Evolutionary conservation across 2,888 invertebrate species (phyloP).

Genomic region (Sinhomidia bicolor): DNA sequence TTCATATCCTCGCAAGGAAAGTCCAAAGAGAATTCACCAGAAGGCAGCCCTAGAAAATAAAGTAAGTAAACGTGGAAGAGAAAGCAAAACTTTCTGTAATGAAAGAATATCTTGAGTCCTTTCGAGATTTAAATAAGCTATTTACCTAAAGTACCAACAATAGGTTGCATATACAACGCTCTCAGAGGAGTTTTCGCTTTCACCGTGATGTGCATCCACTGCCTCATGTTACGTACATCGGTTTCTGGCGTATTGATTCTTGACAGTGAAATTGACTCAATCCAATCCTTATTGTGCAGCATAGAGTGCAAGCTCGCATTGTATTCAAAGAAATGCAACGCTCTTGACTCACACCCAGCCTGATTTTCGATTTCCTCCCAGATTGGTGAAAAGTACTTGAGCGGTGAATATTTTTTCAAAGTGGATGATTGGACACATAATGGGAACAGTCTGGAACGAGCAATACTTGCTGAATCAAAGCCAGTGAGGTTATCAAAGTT

Average conservation of each 20-base stretch:
- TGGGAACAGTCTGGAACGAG: slow-evolving; percentile 1
- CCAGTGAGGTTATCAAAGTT: slow-evolving; percentile 10
- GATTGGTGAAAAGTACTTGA: background rate
- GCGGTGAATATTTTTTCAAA: background rate
- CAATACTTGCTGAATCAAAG: background rate
- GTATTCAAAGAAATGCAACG: slow-evolving; percentile 3
- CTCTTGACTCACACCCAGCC: background rate
- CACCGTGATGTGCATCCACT: slow-evolving; percentile 53
- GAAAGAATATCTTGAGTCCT: too few species aligned
- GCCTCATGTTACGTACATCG: slow-evolving; percentile 43
- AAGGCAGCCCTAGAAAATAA: background rate
- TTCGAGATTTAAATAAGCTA: too few species aligned
- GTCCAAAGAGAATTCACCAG: slow-evolving; percentile 43
- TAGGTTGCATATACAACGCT: slow-evolving; percentile 38
- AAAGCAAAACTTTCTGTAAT: too few species aligned
- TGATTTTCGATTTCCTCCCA: background rate
- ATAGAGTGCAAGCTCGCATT: background rate
- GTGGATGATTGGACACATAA: background rate
- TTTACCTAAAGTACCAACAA: slow-evolving; percentile 36
- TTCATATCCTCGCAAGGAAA: slow-evolving; percentile 15
- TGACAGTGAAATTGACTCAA: slow-evolving; percentile 10
- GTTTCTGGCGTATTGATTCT: slow-evolving; percentile 41
- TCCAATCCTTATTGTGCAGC: background rate
- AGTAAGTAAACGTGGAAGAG: too few species aligned
- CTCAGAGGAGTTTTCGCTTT: background rate